Evolutionary conservation across 2,797 vertebrate species (phyloP).

Genomic region (Pipistrellus pygmaeus): DNA sequence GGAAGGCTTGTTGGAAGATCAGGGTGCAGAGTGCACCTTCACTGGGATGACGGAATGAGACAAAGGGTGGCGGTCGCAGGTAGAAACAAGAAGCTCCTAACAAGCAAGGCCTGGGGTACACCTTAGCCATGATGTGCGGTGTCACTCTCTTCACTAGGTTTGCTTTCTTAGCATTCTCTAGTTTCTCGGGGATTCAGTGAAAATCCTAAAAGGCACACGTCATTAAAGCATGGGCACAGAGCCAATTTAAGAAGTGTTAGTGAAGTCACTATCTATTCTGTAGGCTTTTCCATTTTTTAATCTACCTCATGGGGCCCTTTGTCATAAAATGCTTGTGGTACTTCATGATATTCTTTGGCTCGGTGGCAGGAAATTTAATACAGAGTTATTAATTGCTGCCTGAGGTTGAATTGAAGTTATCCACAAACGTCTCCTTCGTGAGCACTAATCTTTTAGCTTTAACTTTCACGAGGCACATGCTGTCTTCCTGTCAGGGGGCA

Average conservation of each 20-base stretch:
- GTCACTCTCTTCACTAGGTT: background rate
- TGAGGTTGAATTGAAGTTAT: constrained; percentile 53
- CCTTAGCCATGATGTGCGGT: background rate
- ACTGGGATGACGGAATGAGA: accelerated
- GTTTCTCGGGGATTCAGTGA: background rate
- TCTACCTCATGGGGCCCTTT: background rate
- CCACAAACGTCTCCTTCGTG: constrained; percentile 1
- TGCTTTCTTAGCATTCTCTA: background rate
- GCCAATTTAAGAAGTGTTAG: background rate
- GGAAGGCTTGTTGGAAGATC: background rate
- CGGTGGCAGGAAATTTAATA: constrained; percentile 45
- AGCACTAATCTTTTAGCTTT: background rate
- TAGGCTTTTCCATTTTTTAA: background rate
- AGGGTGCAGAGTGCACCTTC: background rate
- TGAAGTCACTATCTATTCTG: background rate
- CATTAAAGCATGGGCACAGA: background rate
- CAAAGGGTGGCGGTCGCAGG: background rate
- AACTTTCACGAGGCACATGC: constrained; percentile 28
- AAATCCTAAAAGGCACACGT: background rate
- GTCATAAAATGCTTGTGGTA: constrained; percentile 5
- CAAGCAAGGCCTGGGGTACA: background rate
- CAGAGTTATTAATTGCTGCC: constrained; percentile 23
- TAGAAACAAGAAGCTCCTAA: background rate
- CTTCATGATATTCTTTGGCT: background rate
- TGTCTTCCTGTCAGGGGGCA: background rate